Percentiles rank a stretch among this genome's conserved stretches.
Evolutionary conservation across 1,140 invertebrate genomes (phyloP).

Genomic region (Drosophila littoralis): DNA sequence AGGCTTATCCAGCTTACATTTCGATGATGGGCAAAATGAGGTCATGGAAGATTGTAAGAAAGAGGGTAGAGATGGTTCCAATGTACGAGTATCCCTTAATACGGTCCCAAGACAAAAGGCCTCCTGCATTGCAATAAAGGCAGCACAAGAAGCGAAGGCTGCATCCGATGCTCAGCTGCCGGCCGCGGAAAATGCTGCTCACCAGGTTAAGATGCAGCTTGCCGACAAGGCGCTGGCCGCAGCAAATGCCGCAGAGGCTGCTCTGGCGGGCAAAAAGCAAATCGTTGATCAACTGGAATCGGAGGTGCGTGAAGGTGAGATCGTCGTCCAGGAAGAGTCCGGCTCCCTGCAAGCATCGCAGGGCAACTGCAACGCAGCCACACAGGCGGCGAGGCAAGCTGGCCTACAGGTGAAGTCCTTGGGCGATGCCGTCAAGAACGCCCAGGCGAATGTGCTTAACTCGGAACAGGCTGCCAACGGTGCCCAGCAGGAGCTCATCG

Average conservation of each 20-base stretch:
- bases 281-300: slow-evolving; percentile 87
- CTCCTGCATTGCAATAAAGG: slow-evolving; percentile 87
- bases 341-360: slow-evolving; percentile 86
- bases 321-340: slow-evolving; percentile 87
- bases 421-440: slow-evolving; percentile 42
- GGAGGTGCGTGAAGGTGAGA: slow-evolving; percentile 87
- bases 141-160: slow-evolving; percentile 87
- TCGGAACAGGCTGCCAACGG: slow-evolving; percentile 86
- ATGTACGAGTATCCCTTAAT: slow-evolving; percentile 1
- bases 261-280: slow-evolving; percentile 87
- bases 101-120: slow-evolving; percentile 60
- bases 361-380: slow-evolving; percentile 86
- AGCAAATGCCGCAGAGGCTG: slow-evolving; percentile 88
- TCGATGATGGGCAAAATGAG: background rate
- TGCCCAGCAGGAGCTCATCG: slow-evolving; percentile 86
- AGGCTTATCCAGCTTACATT: background rate
- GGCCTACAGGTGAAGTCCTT: slow-evolving; percentile 83
- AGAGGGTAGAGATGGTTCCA: background rate
- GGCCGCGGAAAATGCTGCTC: slow-evolving; percentile 87
- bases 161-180: slow-evolving; percentile 88
- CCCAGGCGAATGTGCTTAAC: slow-evolving; percentile 86
- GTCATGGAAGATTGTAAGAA: background rate
- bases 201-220: slow-evolving; percentile 87
- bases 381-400: slow-evolving; percentile 86
- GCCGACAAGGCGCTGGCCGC: slow-evolving; percentile 88